Evolutionary conservation across 2,888 invertebrate species (phyloP), one percentile per base, ranked within the genome.

Genomic region (Stegophylla sp.): DNA sequence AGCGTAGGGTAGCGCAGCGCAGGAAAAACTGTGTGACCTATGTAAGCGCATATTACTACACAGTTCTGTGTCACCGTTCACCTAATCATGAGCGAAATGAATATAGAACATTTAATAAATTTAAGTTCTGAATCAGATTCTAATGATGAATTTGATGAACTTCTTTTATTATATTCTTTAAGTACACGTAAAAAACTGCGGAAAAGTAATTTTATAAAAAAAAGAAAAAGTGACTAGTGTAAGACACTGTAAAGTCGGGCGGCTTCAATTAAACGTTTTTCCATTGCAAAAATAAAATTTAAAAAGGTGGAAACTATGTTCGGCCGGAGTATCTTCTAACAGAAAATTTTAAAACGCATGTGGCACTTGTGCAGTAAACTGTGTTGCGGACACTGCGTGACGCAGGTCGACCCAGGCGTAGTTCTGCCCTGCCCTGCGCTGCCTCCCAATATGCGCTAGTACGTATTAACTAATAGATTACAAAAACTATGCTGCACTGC

Each of bases 341-440:
- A n/a, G 56, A 23, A 56, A 56, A 23, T 10, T 23, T 5, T 23
- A 56, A 56, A 56, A 23, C 56, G 20, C 23, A 23, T 56, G n/a
- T n/a, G n/a, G 63, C 48, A 67, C 48, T 48, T 48, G 67, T 67
- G 67, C 48, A 48, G 48, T 67, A 67, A 67, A 12, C 67, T 67
- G 48, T 67, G 48, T 48, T 48, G 48, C 48, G 48, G 13, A 23
- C 67, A 67, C 67, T 48, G 15, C 67, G 67, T 67, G 67, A 67
- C 67, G 67, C 67, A 48, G 67, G 67, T 13, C 51, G 5, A 67
- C 48, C 48, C 15, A 26, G 67, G 13, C 51, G 48, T 34, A 63
- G 63, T n/a, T 34, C 63, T 63, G 34, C 34, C 34, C 63, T 63
- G 63, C 41, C 63, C 51, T 17, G 17, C 51, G 3, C 51, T 13